A percentile compares a stretch with the other conserved stretches of the same genome.
Evolutionary conservation across 2,113 vertebrate genomes (phyloP).

Genomic region (Geothlypis trichas): DNA sequence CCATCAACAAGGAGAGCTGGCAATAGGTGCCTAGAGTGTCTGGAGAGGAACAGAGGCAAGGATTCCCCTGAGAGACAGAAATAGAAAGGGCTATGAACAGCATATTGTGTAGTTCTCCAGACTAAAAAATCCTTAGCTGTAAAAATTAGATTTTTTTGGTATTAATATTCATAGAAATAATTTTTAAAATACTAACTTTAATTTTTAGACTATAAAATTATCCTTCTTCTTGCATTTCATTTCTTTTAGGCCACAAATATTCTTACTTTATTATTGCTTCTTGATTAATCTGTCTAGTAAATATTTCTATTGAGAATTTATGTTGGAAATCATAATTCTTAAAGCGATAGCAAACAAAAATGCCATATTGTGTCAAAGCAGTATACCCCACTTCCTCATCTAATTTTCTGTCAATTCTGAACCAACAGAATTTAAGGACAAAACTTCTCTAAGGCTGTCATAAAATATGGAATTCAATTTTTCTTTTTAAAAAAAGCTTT

Average conservation of each 20-base stretch:
- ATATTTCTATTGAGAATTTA: neutral
- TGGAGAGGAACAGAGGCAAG: neutral
- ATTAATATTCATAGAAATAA: neutral
- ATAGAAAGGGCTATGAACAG: neutral
- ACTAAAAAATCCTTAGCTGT: neutral
- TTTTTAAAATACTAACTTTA: neutral
- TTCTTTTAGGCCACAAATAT: neutral
- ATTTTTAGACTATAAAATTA: neutral
- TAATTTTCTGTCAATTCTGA: neutral
- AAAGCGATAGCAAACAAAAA: neutral
- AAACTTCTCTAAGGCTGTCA: rapidly evolving
- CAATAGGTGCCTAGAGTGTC: rapidly evolving
- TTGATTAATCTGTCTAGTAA: neutral
- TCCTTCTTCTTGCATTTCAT: neutral
- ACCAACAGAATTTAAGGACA: neutral
- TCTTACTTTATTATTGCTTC: neutral
- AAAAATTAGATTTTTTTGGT: neutral
- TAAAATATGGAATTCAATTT: neutral
- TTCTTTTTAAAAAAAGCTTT: neutral
- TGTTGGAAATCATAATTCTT: neutral
- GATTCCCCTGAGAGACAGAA: neutral
- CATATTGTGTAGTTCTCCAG: neutral
- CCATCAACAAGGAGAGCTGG: neutral
- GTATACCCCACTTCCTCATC: neutral
- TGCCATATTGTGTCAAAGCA: neutral